Evolutionary conservation across 2,888 invertebrate genomes (phyloP).

Genomic region (Eilema griseolum): DNA sequence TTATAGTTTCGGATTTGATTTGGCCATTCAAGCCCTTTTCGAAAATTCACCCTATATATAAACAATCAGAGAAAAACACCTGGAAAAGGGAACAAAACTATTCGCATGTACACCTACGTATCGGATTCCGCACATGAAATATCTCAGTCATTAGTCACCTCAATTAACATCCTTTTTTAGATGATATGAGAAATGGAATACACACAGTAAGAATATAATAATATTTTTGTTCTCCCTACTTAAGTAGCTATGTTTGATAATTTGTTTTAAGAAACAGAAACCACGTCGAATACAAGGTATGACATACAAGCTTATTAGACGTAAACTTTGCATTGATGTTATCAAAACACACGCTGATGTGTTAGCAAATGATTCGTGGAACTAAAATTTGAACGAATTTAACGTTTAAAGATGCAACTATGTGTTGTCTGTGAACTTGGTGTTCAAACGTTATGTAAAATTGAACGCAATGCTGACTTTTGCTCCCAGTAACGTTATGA

Average conservation of each 20-base stretch:
- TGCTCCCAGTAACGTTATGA: neutral
- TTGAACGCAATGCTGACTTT: neutral
- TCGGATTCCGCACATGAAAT: too few relatives aligned
- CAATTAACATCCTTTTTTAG: neutral
- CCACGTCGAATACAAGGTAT: neutral
- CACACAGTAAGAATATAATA: neutral
- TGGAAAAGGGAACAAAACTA: too few relatives aligned
- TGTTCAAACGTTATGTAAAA: neutral
- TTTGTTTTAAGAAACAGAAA: neutral
- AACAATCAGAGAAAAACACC: too few relatives aligned
- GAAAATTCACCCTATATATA: too few relatives aligned
- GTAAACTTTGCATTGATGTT: conserved; percentile 7
- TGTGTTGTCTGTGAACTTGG: neutral
- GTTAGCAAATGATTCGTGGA: neutral
- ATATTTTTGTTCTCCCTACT: conserved; percentile 1
- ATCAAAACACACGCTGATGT: neutral
- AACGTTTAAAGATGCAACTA: neutral
- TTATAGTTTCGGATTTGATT: too few relatives aligned
- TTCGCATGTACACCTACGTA: too few relatives aligned
- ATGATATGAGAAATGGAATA: neutral
- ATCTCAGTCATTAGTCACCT: neutral
- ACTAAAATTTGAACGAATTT: neutral
- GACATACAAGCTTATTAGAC: conserved; percentile 1
- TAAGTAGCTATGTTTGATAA: neutral
- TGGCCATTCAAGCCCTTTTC: too few relatives aligned